Conservation (phyloP, 1,140 invertebrate genomes). For the Rhizoglyphus robini region DNA sequence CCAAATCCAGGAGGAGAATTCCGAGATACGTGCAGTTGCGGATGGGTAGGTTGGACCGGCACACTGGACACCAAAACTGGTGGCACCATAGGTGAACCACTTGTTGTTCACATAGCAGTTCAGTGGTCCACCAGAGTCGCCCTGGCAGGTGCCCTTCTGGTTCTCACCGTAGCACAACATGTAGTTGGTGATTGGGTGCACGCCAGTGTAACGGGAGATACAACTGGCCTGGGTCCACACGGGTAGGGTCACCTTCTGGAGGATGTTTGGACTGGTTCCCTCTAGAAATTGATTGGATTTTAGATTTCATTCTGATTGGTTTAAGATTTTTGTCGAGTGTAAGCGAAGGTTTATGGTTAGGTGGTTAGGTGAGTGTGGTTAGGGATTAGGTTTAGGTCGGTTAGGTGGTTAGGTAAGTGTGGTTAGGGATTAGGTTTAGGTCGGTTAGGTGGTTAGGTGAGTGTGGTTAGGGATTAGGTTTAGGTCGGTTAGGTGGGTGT, state of each 20-base stretch:
- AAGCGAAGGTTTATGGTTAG: too few species aligned
- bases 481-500: too few species aligned
- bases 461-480: too few species aligned
- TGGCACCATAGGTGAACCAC: conserved; percentile 18
- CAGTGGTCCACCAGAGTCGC: conserved; percentile 19
- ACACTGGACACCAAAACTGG: conserved; percentile 17
- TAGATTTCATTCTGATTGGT: background rate
- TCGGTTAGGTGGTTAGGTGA: too few species aligned
- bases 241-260: conserved; percentile 7
- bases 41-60: conserved; percentile 14
- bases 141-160: conserved; percentile 16
- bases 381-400: too few species aligned
- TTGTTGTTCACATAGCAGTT: conserved; percentile 4
- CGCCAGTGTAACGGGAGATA: background rate
- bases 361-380: too few species aligned
- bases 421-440: too few species aligned
- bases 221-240: background rate
- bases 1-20: conserved; percentile 15
- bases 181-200: conserved; percentile 39
- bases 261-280: conserved; percentile 17
- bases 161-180: conserved; percentile 14
- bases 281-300: background rate
- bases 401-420: too few species aligned
- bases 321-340: too few species aligned
- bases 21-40: background rate